phyloP scores from a whole-genome alignment of 2,888 invertebrate species.

The Drosophila kanekoi region DNA sequence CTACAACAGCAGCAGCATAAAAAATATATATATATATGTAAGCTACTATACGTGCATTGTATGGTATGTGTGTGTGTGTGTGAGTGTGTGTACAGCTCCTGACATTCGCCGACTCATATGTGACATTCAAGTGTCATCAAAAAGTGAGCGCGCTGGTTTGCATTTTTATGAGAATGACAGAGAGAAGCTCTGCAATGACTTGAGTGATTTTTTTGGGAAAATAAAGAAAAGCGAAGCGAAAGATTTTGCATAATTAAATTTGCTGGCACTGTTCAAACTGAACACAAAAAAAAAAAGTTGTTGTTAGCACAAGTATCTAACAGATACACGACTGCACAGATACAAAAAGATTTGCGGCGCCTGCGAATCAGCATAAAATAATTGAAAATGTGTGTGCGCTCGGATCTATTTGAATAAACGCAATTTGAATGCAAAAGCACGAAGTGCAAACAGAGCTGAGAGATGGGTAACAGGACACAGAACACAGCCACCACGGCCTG shows the following conservation, averaged over 20 bases:
- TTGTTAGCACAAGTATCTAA: slow-evolving; percentile 50
- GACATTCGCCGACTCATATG: slow-evolving; percentile 64
- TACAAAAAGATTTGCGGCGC: slow-evolving; percentile 67
- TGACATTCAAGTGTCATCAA: slow-evolving; percentile 81
- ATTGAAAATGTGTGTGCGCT: slow-evolving; percentile 76
- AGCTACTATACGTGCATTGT: not conserved
- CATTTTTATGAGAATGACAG: slow-evolving; percentile 79
- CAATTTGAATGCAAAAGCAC: slow-evolving; percentile 79
- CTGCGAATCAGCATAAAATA: slow-evolving; percentile 76
- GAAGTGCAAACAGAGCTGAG: slow-evolving; percentile 75
- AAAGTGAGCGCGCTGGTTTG: slow-evolving; percentile 65
- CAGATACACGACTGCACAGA: slow-evolving; percentile 62
- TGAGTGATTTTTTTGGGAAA: slow-evolving; percentile 60
- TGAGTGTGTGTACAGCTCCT: slow-evolving; percentile 29
- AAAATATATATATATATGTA: slow-evolving; percentile 13
- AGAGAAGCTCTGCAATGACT: slow-evolving; percentile 64
- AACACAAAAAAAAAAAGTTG: slow-evolving; percentile 22
- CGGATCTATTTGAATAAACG: slow-evolving; percentile 76
- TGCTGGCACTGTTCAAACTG: slow-evolving; percentile 29
- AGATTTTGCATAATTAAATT: slow-evolving; percentile 78
- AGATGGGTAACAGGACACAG: slow-evolving; percentile 41
- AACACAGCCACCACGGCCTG: slow-evolving; percentile 51
- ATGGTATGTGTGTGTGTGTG: slow-evolving; percentile 9
- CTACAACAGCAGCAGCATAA: slow-evolving; percentile 17
- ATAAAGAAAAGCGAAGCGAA: slow-evolving; percentile 43